A percentile compares a stretch with the other conserved stretches of the same genome.
Conservation (phyloP, 1,140 invertebrate species). For the Saccostrea glomerata region DNA sequence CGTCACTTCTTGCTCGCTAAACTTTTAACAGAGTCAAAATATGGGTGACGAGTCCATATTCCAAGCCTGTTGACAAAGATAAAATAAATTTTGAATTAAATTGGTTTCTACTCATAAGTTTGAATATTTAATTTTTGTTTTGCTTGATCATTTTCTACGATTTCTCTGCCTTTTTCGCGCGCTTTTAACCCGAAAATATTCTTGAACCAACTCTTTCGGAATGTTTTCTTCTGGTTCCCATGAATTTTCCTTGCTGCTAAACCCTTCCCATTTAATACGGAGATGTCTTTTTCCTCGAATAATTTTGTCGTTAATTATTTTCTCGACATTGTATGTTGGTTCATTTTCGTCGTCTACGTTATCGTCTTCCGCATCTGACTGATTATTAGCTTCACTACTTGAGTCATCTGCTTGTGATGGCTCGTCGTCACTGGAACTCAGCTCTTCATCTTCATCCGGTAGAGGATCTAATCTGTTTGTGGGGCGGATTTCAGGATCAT, state of each 20-base stretch:
- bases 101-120: not conserved
- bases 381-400: not conserved
- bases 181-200: conserved; percentile 16
- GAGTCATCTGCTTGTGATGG: not conserved
- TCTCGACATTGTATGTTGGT: not conserved
- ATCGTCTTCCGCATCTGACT: not conserved
- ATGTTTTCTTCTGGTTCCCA: conserved; percentile 47
- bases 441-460: conserved; percentile 29
- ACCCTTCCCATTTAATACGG: conserved; percentile 39
- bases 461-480: conserved; percentile 35
- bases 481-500: conserved; percentile 23
- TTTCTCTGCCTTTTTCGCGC: not conserved
- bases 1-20: no score
- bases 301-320: conserved; percentile 9
- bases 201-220: conserved; percentile 19
- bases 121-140: not conserved
- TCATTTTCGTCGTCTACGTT: not conserved
- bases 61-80: not conserved
- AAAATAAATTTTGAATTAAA: no score
- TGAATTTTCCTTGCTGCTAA: conserved; percentile 36
- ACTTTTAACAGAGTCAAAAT: no score
- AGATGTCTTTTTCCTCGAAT: conserved; percentile 21
- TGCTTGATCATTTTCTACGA: not conserved
- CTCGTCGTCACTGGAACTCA: not conserved
- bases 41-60: not conserved